These are phyloP conservation scores for Nyctalus aviator DNA, from an alignment of 2,797 vertebrate genomes.

Conservation along the genomic window DNA sequence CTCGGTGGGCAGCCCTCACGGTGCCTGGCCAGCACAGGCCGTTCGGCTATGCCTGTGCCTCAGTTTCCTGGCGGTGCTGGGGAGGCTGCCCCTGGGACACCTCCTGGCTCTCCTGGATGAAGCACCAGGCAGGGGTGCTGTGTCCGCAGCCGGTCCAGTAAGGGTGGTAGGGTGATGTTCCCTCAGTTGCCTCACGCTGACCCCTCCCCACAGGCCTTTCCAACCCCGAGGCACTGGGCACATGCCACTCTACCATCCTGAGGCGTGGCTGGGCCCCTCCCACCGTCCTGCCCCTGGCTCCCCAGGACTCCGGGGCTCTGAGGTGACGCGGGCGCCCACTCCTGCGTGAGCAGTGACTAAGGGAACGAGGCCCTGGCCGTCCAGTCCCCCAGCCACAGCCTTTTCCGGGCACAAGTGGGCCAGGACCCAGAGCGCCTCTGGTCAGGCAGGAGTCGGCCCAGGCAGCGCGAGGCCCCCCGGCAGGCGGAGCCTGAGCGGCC, in stretches of 20 bases:
- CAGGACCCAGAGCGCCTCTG: slow-evolving; percentile 17
- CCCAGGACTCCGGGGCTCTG: background rate
- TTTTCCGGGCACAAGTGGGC: slow-evolving; percentile 16
- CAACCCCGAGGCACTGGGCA: too few species aligned
- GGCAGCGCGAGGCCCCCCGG: slow-evolving; percentile 2
- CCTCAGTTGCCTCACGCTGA: too few species aligned
- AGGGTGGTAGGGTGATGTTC: too few species aligned
- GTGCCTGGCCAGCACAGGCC: background rate
- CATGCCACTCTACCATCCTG: background rate
- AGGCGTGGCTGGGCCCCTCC: background rate
- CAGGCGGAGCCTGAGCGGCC: background rate
- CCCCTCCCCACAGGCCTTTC: too few species aligned
- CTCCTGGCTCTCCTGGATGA: background rate
- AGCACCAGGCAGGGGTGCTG: background rate
- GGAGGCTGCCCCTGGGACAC: background rate
- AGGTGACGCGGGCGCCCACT: background rate
- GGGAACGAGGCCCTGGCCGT: background rate
- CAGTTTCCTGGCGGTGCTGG: background rate
- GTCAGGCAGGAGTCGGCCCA: background rate
- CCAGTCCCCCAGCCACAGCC: slow-evolving; percentile 66
- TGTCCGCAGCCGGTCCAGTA: background rate
- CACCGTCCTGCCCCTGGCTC: background rate
- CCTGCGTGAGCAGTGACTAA: background rate
- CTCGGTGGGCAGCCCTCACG: accelerated
- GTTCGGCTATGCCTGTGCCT: background rate